These are phyloP conservation scores for Brachirus orientalis DNA, from an alignment of 2,113 vertebrate genomes.

Conservation along the genomic window DNA sequence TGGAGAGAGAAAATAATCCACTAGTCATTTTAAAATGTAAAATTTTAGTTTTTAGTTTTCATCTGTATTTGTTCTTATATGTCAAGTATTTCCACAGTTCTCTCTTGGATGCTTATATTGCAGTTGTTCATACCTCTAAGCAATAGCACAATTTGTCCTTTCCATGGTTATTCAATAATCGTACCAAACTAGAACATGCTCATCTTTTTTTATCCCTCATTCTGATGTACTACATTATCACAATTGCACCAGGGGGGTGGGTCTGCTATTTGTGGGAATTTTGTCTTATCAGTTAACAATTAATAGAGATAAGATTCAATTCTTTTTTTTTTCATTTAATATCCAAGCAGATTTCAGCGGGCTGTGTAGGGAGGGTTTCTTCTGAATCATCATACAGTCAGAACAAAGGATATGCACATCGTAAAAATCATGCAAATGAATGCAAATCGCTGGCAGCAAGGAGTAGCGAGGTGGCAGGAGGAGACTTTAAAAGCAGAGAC, in stretches of 20 bases:
- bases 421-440: constrained; percentile 88
- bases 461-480: constrained; percentile 71
- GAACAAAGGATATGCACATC: constrained; percentile 89
- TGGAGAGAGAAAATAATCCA: constrained; percentile 27
- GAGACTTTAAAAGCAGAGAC: constrained; percentile 55
- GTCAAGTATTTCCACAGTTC: constrained; percentile 73
- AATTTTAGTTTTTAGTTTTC: constrained; percentile 63
- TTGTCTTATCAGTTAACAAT: constrained; percentile 53
- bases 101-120: constrained; percentile 66
- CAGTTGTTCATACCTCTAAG: constrained; percentile 63
- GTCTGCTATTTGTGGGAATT: constrained; percentile 28
- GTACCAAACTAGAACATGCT: constrained; percentile 49
- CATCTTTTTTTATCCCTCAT: constrained; percentile 21
- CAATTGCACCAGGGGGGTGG: background rate
- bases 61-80: constrained; percentile 58
- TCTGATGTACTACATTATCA: constrained; percentile 32
- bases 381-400: constrained; percentile 82
- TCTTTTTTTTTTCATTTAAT: constrained; percentile 53
- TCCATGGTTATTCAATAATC: constrained; percentile 54
- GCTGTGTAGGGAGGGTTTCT: constrained; percentile 54
- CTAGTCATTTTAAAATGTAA: constrained; percentile 48
- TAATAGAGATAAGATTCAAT: constrained; percentile 55
- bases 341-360: constrained; percentile 57
- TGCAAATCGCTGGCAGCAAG: constrained; percentile 87
- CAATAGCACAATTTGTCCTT: constrained; percentile 59